Evolutionary conservation across 2,113 vertebrate genomes (phyloP).

Genomic region (Anthoscopus minutus): DNA sequence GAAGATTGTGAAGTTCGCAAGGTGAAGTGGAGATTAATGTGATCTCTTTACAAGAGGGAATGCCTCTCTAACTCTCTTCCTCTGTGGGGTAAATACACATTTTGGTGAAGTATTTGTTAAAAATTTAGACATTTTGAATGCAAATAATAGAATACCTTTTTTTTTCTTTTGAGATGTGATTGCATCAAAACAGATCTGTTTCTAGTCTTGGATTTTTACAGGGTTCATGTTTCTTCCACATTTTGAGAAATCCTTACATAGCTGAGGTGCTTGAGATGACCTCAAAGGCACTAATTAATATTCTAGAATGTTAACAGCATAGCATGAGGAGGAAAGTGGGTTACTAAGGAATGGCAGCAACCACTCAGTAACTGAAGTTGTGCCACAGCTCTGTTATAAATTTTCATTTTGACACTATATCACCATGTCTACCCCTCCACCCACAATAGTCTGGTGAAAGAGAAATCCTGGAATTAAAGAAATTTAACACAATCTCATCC

Average conservation of each 20-base stretch:
- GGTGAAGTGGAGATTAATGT: background rate
- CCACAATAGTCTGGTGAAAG: background rate
- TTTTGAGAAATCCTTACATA: constrained; percentile 31
- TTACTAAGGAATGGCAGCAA: constrained; percentile 15
- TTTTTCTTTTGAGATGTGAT: background rate
- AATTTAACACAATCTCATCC: background rate
- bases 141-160: background rate
- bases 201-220: background rate
- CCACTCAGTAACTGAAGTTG: background rate
- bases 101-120: background rate
- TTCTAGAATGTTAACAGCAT: background rate
- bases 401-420: background rate
- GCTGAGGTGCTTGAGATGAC: background rate
- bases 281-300: constrained; percentile 40
- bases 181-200: background rate
- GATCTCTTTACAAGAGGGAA: background rate
- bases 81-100: background rate
- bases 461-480: background rate
- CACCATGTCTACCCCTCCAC: background rate
- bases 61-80: background rate
- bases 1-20: background rate
- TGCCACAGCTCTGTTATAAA: background rate
- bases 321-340: background rate
- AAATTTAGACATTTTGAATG: background rate
- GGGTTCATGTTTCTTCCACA: background rate